phyloP scores from a whole-genome alignment of 2,113 vertebrate species.

The Melanostigma gelatinosum region DNA sequence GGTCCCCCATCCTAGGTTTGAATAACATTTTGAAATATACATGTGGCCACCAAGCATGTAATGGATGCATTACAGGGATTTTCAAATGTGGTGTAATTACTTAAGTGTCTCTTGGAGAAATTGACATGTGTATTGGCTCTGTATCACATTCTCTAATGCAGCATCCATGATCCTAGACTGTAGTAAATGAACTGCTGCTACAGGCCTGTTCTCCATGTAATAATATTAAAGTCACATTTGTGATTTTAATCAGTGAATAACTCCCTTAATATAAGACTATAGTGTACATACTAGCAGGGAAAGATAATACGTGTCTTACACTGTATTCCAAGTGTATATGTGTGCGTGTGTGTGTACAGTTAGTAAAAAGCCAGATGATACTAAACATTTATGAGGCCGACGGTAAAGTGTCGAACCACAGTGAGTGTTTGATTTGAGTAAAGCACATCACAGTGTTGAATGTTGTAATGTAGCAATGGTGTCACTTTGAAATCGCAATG shows the following conservation, averaged over 20 bases:
- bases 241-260: neutral
- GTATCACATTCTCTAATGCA: slow-evolving; percentile 27
- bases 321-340: neutral
- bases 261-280: neutral
- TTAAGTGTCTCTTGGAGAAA: slow-evolving; percentile 41
- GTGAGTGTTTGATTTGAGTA: slow-evolving; percentile 61
- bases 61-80: slow-evolving; percentile 57
- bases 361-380: slow-evolving; percentile 1
- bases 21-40: slow-evolving; percentile 57
- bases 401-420: slow-evolving; percentile 23
- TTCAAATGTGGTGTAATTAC: slow-evolving; percentile 58
- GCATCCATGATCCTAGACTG: slow-evolving; percentile 1
- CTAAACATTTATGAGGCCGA: slow-evolving; percentile 1
- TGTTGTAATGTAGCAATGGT: slow-evolving; percentile 9
- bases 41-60: slow-evolving; percentile 65
- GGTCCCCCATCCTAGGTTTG: slow-evolving; percentile 30
- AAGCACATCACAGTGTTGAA: slow-evolving; percentile 61
- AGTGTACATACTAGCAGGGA: neutral
- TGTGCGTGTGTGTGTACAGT: neutral
- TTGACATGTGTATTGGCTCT: slow-evolving; percentile 17
- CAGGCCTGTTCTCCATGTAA: neutral
- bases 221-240: neutral
- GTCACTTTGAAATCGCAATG: slow-evolving; percentile 23
- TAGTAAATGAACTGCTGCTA: neutral
- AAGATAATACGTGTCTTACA: neutral